phyloP scores from a whole-genome alignment of 1,140 invertebrate genomes.

The Tachypleus tridentatus region DNA sequence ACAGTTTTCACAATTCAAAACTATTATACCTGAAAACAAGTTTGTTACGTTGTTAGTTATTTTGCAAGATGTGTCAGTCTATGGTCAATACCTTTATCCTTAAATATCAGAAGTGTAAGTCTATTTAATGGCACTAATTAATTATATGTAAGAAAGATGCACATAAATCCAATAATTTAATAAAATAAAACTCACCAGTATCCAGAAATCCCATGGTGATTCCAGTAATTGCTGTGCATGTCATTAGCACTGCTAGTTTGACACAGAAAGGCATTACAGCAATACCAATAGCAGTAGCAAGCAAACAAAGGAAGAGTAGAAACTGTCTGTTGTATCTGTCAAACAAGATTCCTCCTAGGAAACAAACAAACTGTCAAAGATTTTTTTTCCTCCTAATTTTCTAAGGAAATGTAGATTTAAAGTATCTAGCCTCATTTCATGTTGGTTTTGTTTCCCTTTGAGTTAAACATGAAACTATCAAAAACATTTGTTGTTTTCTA shows the following conservation, averaged over 20 bases:
- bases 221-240: conserved; percentile 16
- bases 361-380: background rate
- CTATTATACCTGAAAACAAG: too few relatives aligned
- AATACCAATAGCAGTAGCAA: conserved; percentile 13
- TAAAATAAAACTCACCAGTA: conserved; percentile 1
- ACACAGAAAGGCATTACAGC: conserved; percentile 14
- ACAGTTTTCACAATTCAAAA: too few relatives aligned
- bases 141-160: too few relatives aligned
- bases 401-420: too few relatives aligned
- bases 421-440: background rate
- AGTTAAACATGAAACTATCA: background rate
- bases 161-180: too few relatives aligned
- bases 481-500: background rate
- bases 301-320: conserved; percentile 10
- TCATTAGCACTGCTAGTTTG: conserved; percentile 7
- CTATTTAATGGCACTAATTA: too few relatives aligned
- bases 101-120: too few relatives aligned
- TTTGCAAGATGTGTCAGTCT: too few relatives aligned
- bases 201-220: conserved; percentile 17
- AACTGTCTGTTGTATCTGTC: conserved; percentile 17
- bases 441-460: conserved; percentile 1
- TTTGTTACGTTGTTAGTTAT: too few relatives aligned
- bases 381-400: background rate
- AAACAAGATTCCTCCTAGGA: conserved; percentile 13
- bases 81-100: too few relatives aligned